Evolutionary conservation across 30 jellyfish, hydroid and myxozoan species (phyloP).

Genomic region (Sanderia malayensis): DNA sequence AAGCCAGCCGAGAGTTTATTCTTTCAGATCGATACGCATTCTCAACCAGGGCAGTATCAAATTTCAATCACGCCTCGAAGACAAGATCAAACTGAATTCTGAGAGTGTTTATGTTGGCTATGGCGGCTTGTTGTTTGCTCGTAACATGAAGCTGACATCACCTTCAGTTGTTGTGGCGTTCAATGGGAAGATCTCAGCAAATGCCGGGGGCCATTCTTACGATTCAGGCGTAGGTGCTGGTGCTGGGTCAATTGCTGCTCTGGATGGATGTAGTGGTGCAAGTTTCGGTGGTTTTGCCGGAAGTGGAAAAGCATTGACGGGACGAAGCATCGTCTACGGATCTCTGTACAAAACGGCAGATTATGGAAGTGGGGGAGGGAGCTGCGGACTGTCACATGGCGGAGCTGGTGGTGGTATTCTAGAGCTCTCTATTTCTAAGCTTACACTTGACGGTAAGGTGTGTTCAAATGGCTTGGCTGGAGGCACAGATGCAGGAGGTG

Average conservation of each 20-base stretch:
- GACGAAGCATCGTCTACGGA: slow-evolving; percentile 40
- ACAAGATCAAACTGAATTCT: slow-evolving; percentile 40
- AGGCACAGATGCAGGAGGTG: slow-evolving; percentile 52
- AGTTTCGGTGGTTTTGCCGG: slow-evolving; percentile 66
- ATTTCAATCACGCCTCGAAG: slow-evolving; percentile 30
- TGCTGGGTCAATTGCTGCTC: slow-evolving; percentile 21
- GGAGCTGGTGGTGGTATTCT: slow-evolving; percentile 63
- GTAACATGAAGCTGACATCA: slow-evolving; percentile 22
- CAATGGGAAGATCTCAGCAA: slow-evolving; percentile 35
- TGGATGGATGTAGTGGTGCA: slow-evolving; percentile 50
- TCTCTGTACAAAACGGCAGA: slow-evolving; percentile 34
- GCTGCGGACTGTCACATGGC: slow-evolving; percentile 19
- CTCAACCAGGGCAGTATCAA: slow-evolving; percentile 36
- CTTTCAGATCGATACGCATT: slow-evolving; percentile 43
- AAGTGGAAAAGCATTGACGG: slow-evolving; percentile 23
- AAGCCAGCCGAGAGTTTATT: slow-evolving; percentile 25
- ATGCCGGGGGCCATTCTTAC: slow-evolving; percentile 25
- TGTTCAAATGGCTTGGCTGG: slow-evolving; percentile 49
- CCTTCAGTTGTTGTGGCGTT: slow-evolving; percentile 30
- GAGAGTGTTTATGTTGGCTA: slow-evolving; percentile 38
- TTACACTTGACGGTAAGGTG: slow-evolving; percentile 34
- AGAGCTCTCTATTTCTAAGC: not conserved
- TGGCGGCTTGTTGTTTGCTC: slow-evolving; percentile 42
- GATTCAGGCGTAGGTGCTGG: slow-evolving; percentile 52
- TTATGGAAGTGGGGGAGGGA: slow-evolving; percentile 63